Evolutionary conservation across 2,113 vertebrate species (phyloP), one percentile per base, ranked within the genome.

Genomic region (Terrapene triunguis): DNA sequence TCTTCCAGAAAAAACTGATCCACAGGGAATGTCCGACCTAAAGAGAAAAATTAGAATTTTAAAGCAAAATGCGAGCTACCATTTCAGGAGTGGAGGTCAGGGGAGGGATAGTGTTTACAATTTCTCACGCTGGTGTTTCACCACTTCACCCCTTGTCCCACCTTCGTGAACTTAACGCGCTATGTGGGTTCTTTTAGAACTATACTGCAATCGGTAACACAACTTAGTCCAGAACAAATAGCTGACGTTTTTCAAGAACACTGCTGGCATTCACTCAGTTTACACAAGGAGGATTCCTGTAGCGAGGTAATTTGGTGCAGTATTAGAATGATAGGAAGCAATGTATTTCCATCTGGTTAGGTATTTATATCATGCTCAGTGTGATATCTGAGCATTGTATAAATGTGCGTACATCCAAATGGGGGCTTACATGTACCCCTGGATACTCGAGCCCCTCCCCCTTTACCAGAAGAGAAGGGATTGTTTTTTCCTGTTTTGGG

Each of bases 1-100:
- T 99, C 99, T 98, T 99, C 99, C 74, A 99, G 98, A 90, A 99
- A 99, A 96, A 99, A 99, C 92, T 99, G 99, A 95, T 99, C 99
- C 76, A 99, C 99, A 47, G 99, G 99, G 97, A 99, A 99, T 0
- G 99, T 99, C 48, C 98, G 98, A 42, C 99, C 99, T 99, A 90
- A 85, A 96, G 95, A 93, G 83, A 95, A 92, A 96, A 47, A 47
- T 0, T 2, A 92, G 74, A 96, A 81, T 27, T 82, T 85, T 90
- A 87, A 94, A 94, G 55, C 10, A 29, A 38, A 4, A 0, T 14
- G 81, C 48, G 81, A 16, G 82, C 3, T 44, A 44, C 2, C 10
- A 25, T 14, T 27, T 47, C 21, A 44, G 74, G 44, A 8, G 7
- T 3, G 38, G 21, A 29, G 0, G 0, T 24, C 54, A 38, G 82